Evolutionary conservation across 2,113 vertebrate genomes (phyloP).

Genomic region (Lamprologus callipterus): DNA sequence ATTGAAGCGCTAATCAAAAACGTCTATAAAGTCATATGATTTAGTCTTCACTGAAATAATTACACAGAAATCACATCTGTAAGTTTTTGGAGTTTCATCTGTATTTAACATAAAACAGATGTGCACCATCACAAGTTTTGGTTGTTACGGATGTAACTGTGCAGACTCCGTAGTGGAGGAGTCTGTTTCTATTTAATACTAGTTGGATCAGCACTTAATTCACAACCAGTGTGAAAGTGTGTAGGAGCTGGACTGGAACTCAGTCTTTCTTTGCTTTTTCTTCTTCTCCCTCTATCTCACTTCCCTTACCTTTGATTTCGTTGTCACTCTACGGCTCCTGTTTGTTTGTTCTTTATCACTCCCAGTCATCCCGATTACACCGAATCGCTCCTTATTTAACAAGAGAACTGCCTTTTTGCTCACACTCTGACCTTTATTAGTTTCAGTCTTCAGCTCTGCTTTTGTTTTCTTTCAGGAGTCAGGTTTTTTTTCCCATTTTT

Average conservation of each 20-base stretch:
- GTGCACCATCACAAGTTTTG: not conserved
- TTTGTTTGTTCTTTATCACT: not conserved
- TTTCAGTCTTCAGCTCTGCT: not conserved
- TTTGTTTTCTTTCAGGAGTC: not conserved
- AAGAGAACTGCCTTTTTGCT: not conserved
- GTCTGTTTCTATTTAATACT: not conserved
- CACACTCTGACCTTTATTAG: not conserved
- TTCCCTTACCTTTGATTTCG: not conserved
- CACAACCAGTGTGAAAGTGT: not conserved
- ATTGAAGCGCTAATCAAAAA: not conserved
- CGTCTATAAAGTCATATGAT: not conserved
- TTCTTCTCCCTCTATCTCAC: not conserved
- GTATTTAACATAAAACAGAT: not conserved
- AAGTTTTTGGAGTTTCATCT: not conserved
- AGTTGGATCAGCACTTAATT: not conserved
- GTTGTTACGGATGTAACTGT: not conserved
- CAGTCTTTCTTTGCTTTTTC: not conserved
- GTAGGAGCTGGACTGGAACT: not conserved
- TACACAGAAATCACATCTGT: not conserved
- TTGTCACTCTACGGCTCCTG: not conserved
- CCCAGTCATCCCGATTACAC: not conserved
- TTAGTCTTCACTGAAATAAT: rapidly evolving
- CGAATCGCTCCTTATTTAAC: not conserved
- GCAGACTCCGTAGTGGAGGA: not conserved
- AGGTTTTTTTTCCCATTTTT: rapidly evolving